Percentiles rank a stretch among this genome's conserved stretches.
Conservation (phyloP, 2,888 invertebrate genomes). For the Diarsia rubi region DNA sequence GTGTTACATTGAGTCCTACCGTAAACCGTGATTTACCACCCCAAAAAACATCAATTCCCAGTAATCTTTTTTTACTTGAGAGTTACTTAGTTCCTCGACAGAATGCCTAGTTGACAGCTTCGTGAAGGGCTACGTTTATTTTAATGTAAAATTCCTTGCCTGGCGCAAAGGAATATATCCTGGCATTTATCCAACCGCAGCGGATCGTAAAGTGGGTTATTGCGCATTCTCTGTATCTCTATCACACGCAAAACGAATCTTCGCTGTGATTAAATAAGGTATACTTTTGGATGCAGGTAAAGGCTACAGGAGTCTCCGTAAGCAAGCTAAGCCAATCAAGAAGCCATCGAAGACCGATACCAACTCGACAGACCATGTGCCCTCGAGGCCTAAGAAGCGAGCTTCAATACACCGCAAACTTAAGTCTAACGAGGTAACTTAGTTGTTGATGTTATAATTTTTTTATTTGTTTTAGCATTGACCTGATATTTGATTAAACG, state of each 20-base stretch:
- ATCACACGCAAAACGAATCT: not conserved
- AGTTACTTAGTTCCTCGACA: no score
- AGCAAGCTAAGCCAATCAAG: slow-evolving; percentile 81
- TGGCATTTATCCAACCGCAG: not conserved
- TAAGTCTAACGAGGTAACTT: slow-evolving; percentile 79
- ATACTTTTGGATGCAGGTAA: slow-evolving; percentile 77
- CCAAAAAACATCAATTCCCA: no score
- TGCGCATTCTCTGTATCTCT: not conserved
- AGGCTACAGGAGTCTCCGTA: slow-evolving; percentile 85
- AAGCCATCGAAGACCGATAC: slow-evolving; percentile 83
- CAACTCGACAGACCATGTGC: slow-evolving; percentile 82
- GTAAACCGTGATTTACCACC: no score
- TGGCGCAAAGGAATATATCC: not conserved
- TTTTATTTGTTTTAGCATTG: slow-evolving; percentile 10
- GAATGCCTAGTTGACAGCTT: no score
- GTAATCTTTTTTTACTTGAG: no score
- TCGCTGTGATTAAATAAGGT: not conserved
- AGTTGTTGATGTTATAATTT: slow-evolving; percentile 4
- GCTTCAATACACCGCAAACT: slow-evolving; percentile 85
- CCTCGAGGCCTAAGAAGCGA: slow-evolving; percentile 88
- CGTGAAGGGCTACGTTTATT: no score
- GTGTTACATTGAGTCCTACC: no score
- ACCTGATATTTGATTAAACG: not conserved
- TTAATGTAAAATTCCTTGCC: no score
- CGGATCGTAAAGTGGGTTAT: not conserved